Evolutionary conservation across 2,113 vertebrate genomes (phyloP).

Genomic region (Orientallactaga bullata): DNA sequence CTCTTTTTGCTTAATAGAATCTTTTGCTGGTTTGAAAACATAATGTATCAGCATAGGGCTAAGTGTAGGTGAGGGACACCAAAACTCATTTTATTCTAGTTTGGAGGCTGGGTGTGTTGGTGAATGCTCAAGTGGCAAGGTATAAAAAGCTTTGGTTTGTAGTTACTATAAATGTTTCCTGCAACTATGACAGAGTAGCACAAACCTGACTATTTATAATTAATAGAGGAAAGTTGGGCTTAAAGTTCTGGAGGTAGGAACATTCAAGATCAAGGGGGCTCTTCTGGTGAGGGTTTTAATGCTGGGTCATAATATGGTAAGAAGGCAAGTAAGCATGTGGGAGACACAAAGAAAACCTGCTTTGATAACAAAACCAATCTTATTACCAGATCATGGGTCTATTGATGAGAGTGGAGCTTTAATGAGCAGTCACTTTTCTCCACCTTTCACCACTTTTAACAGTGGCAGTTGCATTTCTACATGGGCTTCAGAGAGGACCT

Average conservation of each 20-base stretch:
- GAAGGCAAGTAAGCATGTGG: background rate
- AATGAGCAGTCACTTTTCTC: background rate
- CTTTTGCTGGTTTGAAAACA: background rate
- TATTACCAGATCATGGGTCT: background rate
- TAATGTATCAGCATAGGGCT: background rate
- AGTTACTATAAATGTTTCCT: background rate
- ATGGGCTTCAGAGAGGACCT: background rate
- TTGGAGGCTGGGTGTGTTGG: background rate
- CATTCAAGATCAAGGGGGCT: background rate
- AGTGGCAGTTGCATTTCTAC: background rate
- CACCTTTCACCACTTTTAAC: background rate
- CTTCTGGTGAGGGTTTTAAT: background rate
- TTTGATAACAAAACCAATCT: background rate
- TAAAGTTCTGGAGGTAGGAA: background rate
- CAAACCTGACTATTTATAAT: background rate
- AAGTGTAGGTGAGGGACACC: background rate
- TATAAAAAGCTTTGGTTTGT: rapidly evolving
- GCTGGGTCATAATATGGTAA: background rate
- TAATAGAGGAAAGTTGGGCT: background rate
- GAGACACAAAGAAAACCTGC: background rate
- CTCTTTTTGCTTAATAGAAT: background rate
- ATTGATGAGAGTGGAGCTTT: background rate
- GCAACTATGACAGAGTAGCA: background rate
- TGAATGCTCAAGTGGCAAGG: background rate
- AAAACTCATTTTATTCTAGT: background rate